phyloP scores from a whole-genome alignment of 2,888 invertebrate species.

The Nudaria mundana region DNA sequence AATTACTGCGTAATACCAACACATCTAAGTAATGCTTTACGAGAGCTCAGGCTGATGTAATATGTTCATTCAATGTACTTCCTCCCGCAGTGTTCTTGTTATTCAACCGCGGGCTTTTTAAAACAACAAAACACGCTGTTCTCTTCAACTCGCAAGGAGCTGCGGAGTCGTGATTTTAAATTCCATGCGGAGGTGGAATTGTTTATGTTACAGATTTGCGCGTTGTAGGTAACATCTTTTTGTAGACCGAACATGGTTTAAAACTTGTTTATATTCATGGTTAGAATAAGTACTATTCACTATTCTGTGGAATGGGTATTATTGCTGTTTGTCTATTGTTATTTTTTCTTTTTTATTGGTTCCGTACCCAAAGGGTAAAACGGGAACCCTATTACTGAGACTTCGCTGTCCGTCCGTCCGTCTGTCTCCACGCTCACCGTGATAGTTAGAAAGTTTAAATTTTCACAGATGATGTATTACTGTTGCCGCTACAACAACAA shows the following conservation, averaged over 20 bases:
- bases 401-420: too few relatives aligned
- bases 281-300: too few relatives aligned
- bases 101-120: background rate
- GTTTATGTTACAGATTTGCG: constrained; percentile 1
- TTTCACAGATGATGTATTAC: too few relatives aligned
- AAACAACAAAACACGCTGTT: background rate
- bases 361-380: too few relatives aligned
- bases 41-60: background rate
- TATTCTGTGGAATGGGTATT: too few relatives aligned
- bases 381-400: too few relatives aligned
- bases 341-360: too few relatives aligned
- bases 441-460: too few relatives aligned
- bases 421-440: too few relatives aligned
- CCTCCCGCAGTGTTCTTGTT: background rate
- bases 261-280: too few relatives aligned
- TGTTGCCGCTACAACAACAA: too few relatives aligned
- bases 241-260: background rate
- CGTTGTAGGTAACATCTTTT: background rate
- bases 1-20: background rate
- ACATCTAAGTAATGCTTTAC: background rate
- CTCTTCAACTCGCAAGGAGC: background rate
- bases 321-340: too few relatives aligned
- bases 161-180: constrained; percentile 3
- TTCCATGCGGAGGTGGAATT: background rate
- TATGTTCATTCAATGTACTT: background rate